Evolutionary conservation across 2,797 vertebrate species (phyloP), one percentile per base, ranked within the genome.

Genomic region (Danio jaintianensis): DNA sequence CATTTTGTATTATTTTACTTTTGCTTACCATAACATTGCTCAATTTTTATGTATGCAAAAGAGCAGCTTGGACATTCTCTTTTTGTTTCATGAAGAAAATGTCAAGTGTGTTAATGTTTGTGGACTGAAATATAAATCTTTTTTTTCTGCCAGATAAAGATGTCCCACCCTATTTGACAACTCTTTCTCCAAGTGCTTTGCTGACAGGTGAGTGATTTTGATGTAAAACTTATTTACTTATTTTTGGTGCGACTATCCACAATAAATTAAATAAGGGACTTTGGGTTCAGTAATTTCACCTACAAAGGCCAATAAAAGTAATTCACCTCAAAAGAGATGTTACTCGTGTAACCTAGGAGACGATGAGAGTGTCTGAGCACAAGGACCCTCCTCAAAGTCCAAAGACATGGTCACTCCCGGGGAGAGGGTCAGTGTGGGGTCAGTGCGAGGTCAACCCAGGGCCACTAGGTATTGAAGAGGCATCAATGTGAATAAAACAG

Each of bases 371-470:
- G 85, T 48, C 81, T 78, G 87, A 45, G 43, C 45, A 78, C 75
- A 86, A 78, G 83, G 88, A 91, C 88, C 76, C 89, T 89, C 84
- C 86, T 22, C 80, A 80, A 83, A 91, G 91, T 90, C 90, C 90
- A 92, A 93, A 92, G 90, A 86, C 89, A 92, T 82, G 91, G 92
- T 90, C 92, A 87, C 83, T 75, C 85, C 86, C 68, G 20, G 40
- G 43, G 70, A 78, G 68, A 62, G 70, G 91, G 91, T 93, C 87
- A 88, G 15, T 43, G 62, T 52, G 83, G 83, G 90, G 89, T 92
- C 89, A 79, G 58, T 0, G 15, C 22, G 29, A 76, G 92, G 90
- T 93, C 89, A 89, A 6, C 5, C 50, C 75, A 68, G 79, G 82
- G 87, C 89, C 89, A 84, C 53, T 2, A 38, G 20, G 71, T 79